phyloP scores from a whole-genome alignment of 2,888 invertebrate species.

The Eulithis prunata region DNA sequence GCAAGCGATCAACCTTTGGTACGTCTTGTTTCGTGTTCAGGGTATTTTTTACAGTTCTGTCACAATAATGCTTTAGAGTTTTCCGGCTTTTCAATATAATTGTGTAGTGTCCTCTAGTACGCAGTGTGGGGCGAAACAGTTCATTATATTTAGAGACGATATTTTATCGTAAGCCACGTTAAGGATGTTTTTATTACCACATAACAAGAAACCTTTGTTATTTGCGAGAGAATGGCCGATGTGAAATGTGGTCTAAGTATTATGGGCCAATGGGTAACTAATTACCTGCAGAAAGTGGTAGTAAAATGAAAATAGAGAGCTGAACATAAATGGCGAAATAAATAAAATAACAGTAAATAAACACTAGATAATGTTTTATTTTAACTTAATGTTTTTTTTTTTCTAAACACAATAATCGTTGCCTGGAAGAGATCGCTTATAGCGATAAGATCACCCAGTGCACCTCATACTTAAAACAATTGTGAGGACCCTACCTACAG shows the following conservation, averaged over 20 bases:
- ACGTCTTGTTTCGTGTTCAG: no score
- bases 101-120: neutral
- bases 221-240: slow-evolving; percentile 28
- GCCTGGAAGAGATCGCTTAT: no score
- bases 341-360: slow-evolving; percentile 4
- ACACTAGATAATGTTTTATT: no score
- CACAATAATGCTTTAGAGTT: neutral
- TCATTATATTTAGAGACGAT: slow-evolving; percentile 34
- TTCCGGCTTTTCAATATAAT: slow-evolving; percentile 2
- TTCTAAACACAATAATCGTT: no score
- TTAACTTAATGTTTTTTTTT: no score
- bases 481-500: no score
- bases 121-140: slow-evolving; percentile 26
- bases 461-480: no score
- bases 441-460: no score
- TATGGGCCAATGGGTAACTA: slow-evolving; percentile 24
- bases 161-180: slow-evolving; percentile 32
- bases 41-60: no score
- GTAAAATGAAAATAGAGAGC: slow-evolving; percentile 24
- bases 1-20: no score
- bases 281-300: slow-evolving; percentile 26
- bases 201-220: slow-evolving; percentile 32
- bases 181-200: slow-evolving; percentile 38
- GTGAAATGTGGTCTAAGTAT: slow-evolving; percentile 27
- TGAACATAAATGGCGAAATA: slow-evolving; percentile 14